Base-by-base conservation (phyloP, 2,113 vertebrate species). In the Ranitomeya imitator region DNA sequence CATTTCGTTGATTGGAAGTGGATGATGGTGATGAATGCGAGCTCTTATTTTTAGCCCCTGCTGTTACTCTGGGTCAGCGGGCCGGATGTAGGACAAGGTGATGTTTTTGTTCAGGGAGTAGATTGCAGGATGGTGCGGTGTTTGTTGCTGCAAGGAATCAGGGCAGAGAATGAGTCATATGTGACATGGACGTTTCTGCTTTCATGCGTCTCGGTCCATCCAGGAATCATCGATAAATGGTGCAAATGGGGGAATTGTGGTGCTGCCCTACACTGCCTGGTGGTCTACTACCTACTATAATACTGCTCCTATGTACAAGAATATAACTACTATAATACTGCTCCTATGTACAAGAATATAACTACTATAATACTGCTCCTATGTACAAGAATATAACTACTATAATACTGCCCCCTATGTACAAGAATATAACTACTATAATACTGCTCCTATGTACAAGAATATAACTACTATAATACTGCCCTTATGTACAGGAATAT, bases 1-100 rank as follows among this genome's bases (percentile, higher is more conserved):
- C 16, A 12, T 21, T 10, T n/a, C 16, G 9, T 23, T 16, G 59
- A 63, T 82, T 82, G 55, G 26, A 82, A 31, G 60, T 71, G 31
- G 69, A 37, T 71, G 59, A 63, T 21, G 10, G 16, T 19, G 51
- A 79, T 55, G 57, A 80, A 63, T 63, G 4, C 16, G 59, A 0
- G 18, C 3, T 16, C 7, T 37, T 83, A 83, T 83, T 83, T 83
- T 65, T 83, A 83, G 80, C 16, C 15, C 3, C 1, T 21, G 57
- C 18, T 82, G 79, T 51, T 82, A 59, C 57, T 82, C 51, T 37
- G 80, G 80, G 60, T 83, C 80, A 37, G 23, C 9, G n/a, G 79
- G 19, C 80, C 45, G 80, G 80, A 83, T 83, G 61, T 67, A 83
- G 61, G 80, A 52, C 60, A 52, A 83, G 80, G 80, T 83, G 14